Evolutionary conservation across 1,140 invertebrate genomes (phyloP), one percentile per base, ranked within the genome.

Genomic region (Lanistes nyassanus): DNA sequence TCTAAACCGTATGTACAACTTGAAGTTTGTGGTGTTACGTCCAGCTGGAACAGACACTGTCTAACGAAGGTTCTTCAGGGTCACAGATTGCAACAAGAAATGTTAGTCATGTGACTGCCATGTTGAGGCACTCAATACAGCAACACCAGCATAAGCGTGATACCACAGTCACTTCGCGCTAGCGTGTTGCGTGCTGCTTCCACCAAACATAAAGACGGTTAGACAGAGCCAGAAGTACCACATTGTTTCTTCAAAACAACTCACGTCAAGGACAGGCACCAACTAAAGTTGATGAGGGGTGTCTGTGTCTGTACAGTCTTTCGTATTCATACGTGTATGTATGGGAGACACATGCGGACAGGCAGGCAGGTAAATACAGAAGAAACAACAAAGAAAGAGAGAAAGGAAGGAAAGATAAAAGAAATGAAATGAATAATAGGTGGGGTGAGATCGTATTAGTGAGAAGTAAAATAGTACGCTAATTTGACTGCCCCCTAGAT

Each of bases 311-410:
- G 21, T 60, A 29, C 31, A 31, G n/a, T n/a, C 31, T 9, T 60
- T 29, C 1, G 62, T 31, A 36, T 31, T 11, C 23, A 36, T 31
- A 23, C 23, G 62, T 65, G n/a, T 65, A 36, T 6, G 62, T 39
- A 7, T 65, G 13, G 34, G 62, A 60, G n/a, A 60, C 56, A 60
- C 56, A 60, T 31, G 31, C 56, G 31, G n/a, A 60, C 56, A 60
- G n/a, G 31, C 56, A 60, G n/a, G 31, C 56, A 60, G n/a, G 31
- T 31, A 60, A n/a, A 60, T 31, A 60, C 56, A 60, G n/a, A 23
- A n/a, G 31, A n/a, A 60, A n/a, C n/a, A n/a, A 60, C 56, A 60
- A n/a, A 60, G n/a, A 60, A n/a, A 60, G n/a, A 23, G n/a, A 60
- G 7, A 21, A 23, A 60, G n/a, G n/a, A n/a, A n/a, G n/a, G n/a